Base-by-base conservation (phyloP, 1,140 invertebrate species). In the Anoplolepis gracilipes region DNA sequence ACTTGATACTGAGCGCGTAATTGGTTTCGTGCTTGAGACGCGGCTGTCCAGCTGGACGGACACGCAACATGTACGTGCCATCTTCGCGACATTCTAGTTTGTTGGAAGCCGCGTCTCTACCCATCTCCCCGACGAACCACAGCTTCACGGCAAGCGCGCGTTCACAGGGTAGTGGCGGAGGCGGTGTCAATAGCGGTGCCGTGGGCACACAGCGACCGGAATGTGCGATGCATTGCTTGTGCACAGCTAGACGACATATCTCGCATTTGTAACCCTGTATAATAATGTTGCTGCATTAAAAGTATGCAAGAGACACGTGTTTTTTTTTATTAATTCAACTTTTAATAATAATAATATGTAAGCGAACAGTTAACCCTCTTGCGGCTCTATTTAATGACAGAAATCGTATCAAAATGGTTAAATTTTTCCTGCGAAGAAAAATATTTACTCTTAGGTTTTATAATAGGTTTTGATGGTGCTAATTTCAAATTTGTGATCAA, bases 1-100 rank as follows among this genome's bases (percentile, higher is more conserved):
- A 98, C 98, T 98, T 98, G 86, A 99, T 96, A 94, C 98, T 98
- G 53, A 99, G 96, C 64, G 98, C 98, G 93, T 97, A 98, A 92
- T 96, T 96, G 25, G 97, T 97, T 94, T 97, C 97, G 85, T 96
- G 94, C 42, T 93, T 92, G 16, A 93, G 88, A 42, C 94, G 91
- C 39, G 95, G 94, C 72, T 95, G 93, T 65, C 95, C 95, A 76
- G 96, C 95, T 36, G 97, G 97, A 73, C 98, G 96, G 79, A 98
- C 97, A 64, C 98, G 95, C 64, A 99, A 95, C 91, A 99, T 96
- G 95, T 98, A 99, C 1, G 98, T 98, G 84, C 98, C 98, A 94
- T 98, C 97, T 87, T 97, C 96, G 57, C 98, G 96, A 59, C 96
- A 95, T 93, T 98, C 97, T 49, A 99, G 94, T 59, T 97, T 96